A percentile compares a stretch with the other conserved stretches of the same genome.
Evolutionary conservation across 2,888 invertebrate genomes (phyloP).

Genomic region (Sinodicranocentrus sp.): DNA sequence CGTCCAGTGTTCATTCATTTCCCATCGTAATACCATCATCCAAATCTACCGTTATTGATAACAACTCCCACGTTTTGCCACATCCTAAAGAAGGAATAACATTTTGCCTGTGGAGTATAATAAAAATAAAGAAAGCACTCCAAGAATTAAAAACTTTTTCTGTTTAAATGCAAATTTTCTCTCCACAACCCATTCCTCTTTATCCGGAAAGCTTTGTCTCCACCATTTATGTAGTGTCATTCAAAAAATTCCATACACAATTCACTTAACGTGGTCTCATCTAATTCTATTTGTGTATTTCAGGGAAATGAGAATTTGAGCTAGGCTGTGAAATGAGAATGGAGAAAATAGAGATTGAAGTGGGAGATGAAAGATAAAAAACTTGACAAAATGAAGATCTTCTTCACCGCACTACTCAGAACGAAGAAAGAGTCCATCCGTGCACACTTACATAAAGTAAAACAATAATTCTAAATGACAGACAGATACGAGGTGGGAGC

Average conservation of each 20-base stretch:
- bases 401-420: neutral
- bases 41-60: no score
- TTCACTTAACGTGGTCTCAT: neutral
- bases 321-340: neutral
- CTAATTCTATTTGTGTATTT: conserved; percentile 15
- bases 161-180: conserved; percentile 48
- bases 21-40: no score
- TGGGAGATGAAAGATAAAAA: conserved; percentile 20
- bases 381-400: conserved; percentile 24
- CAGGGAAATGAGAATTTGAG: conserved; percentile 6
- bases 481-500: neutral
- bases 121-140: neutral
- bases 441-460: neutral
- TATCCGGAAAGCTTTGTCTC: neutral
- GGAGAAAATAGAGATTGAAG: neutral
- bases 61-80: no score
- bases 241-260: neutral
- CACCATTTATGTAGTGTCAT: neutral
- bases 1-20: no score
- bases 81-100: no score
- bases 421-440: neutral
- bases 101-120: no score
- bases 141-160: conserved; percentile 46
- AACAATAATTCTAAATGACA: conserved; percentile 14
- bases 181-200: neutral